A percentile compares a stretch with the other conserved stretches of the same genome.
These are phyloP conservation scores for Hypotaenidia okinawae DNA, from an alignment of 2,797 vertebrate genomes.

Conservation along the genomic window DNA sequence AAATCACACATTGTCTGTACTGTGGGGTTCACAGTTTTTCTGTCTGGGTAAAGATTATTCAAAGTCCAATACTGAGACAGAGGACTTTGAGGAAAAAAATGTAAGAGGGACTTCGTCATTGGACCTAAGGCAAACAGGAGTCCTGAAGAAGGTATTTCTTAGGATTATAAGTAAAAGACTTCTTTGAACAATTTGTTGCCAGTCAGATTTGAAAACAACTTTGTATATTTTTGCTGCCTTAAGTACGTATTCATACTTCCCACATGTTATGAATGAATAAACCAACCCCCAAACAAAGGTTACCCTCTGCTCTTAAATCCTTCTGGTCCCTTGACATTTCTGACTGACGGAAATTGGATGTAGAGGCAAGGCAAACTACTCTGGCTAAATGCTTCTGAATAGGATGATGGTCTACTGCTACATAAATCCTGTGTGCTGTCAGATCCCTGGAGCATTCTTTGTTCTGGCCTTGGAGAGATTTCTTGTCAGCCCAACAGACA, in stretches of 20 bases:
- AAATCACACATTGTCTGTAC: neutral
- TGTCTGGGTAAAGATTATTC: neutral
- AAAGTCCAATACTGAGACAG: neutral
- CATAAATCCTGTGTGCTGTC: slow-evolving; percentile 62
- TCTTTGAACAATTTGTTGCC: neutral
- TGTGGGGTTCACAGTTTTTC: neutral
- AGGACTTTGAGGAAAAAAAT: neutral
- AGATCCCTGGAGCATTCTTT: slow-evolving; percentile 68
- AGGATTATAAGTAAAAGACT: neutral
- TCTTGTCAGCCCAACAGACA: slow-evolving; percentile 59
- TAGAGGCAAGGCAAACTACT: slow-evolving; percentile 57
- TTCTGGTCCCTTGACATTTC: slow-evolving; percentile 40
- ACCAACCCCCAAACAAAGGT: slow-evolving; percentile 16
- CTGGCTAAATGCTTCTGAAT: slow-evolving; percentile 66
- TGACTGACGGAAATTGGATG: slow-evolving; percentile 65
- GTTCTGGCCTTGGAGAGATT: slow-evolving; percentile 67
- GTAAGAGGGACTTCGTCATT: neutral
- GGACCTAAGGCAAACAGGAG: neutral
- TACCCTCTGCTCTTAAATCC: slow-evolving; percentile 42
- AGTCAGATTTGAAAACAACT: neutral
- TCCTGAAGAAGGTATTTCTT: neutral
- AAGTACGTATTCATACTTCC: neutral
- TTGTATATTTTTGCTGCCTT: neutral
- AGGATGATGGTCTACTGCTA: slow-evolving; percentile 64
- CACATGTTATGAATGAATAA: slow-evolving; percentile 14